Percentiles rank a stretch among this genome's conserved stretches.
phyloP scores from a whole-genome alignment of 1,140 invertebrate genomes.

The Maniola jurtina region DNA sequence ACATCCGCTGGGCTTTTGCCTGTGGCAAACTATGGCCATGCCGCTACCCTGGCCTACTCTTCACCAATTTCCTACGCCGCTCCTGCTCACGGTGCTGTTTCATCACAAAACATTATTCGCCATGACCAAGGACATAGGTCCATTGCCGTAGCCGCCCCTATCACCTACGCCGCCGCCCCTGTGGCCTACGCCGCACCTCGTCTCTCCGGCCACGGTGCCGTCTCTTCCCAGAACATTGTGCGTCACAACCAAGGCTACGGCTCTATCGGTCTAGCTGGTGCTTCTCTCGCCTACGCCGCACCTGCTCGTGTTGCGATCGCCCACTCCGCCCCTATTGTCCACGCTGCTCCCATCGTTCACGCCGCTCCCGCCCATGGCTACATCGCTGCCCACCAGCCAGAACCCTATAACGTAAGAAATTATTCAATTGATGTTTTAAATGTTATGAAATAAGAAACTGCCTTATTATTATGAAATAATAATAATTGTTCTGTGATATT shows the following conservation, averaged over 20 bases:
- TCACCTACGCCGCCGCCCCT: slow-evolving; percentile 35
- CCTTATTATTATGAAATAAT: neutral
- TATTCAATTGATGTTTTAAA: too few relatives aligned
- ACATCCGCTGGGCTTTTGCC: slow-evolving; percentile 54
- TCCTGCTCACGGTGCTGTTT: neutral
- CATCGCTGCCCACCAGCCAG: slow-evolving; percentile 31
- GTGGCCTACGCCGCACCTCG: slow-evolving; percentile 33
- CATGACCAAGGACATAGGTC: slow-evolving; percentile 30
- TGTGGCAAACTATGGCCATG: slow-evolving; percentile 37
- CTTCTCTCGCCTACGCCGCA: slow-evolving; percentile 47
- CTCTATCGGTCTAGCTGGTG: slow-evolving; percentile 24
- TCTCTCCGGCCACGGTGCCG: neutral
- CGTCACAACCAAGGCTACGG: neutral
- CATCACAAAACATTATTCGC: neutral
- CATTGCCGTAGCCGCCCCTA: slow-evolving; percentile 45
- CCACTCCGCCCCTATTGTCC: slow-evolving; percentile 28
- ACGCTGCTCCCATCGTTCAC: slow-evolving; percentile 64
- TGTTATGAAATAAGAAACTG: too few relatives aligned
- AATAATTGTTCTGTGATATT: neutral
- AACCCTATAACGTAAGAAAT: slow-evolving; percentile 43
- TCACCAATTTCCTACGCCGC: neutral
- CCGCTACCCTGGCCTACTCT: neutral
- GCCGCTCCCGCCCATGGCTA: slow-evolving; percentile 61
- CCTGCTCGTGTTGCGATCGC: slow-evolving; percentile 35
- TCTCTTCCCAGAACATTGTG: slow-evolving; percentile 2